Percentiles rank a stretch among this genome's conserved stretches.
These are phyloP conservation scores for Callyntrura sp. DNA, from an alignment of 2,888 invertebrate genomes.

Conservation along the genomic window DNA sequence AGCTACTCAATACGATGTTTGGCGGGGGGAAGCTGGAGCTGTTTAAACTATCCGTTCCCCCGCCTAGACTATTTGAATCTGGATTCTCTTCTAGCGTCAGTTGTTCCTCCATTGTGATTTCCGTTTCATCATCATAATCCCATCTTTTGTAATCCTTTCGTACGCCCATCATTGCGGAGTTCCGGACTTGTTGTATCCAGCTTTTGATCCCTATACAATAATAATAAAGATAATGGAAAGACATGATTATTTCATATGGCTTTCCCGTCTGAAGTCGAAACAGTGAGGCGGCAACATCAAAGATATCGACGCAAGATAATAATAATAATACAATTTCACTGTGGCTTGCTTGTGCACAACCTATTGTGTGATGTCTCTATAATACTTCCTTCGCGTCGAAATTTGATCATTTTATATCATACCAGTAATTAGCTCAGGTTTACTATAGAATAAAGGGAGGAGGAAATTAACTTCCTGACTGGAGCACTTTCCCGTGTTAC, in stretches of 20 bases:
- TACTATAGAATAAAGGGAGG: conserved; percentile 33
- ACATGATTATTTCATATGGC: conserved; percentile 46
- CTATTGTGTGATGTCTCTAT: neutral
- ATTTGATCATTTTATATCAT: conserved; percentile 47
- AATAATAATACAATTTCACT: conserved; percentile 19
- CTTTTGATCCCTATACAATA: conserved; percentile 69
- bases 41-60: conserved; percentile 73
- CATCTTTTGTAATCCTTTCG: conserved; percentile 83
- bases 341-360: neutral
- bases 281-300: conserved; percentile 18
- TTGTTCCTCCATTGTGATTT: conserved; percentile 83
- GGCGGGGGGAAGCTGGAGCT: conserved; percentile 82
- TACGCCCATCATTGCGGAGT: conserved; percentile 80
- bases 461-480: conserved; percentile 58
- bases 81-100: conserved; percentile 82
- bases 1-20: conserved; percentile 77
- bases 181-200: conserved; percentile 61
- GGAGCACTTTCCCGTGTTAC: neutral
- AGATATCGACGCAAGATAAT: conserved; percentile 27
- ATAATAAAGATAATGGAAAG: conserved; percentile 50
- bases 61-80: conserved; percentile 73
- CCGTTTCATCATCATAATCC: conserved; percentile 83
- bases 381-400: neutral
- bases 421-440: conserved; percentile 56
- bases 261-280: neutral